Evolutionary conservation across 92 coral and sea anemone species (phyloP).

Genomic region (Ricordea florida): DNA sequence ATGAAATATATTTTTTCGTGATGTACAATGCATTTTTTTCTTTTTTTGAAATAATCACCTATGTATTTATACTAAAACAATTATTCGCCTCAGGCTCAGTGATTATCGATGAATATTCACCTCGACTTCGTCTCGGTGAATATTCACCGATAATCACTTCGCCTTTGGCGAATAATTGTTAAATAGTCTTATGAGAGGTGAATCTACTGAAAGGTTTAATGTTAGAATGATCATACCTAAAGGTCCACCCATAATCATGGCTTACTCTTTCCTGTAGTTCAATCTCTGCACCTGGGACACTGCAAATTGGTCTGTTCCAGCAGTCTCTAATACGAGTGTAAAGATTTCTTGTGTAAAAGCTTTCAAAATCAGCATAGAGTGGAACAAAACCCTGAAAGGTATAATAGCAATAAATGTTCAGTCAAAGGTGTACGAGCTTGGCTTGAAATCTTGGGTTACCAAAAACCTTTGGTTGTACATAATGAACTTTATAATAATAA

Average conservation of each 20-base stretch:
- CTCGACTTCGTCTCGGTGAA: no score
- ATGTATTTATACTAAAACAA: no score
- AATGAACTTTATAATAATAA: no score
- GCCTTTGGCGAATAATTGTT: no score
- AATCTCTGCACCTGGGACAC: conserved; percentile 92
- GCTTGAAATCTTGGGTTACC: no score
- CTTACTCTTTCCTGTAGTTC: conserved; percentile 77
- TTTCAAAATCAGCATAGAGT: conserved; percentile 95
- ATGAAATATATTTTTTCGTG: no score
- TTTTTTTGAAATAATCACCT: no score
- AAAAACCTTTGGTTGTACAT: no score
- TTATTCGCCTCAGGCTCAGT: no score
- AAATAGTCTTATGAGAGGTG: background rate
- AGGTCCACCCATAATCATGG: conserved; percentile 90
- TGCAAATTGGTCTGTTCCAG: conserved; percentile 90
- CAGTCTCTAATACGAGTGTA: conserved; percentile 89
- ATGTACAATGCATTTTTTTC: no score
- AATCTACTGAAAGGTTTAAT: background rate
- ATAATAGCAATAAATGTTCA: background rate
- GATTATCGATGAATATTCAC: no score
- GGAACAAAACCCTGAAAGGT: conserved; percentile 95
- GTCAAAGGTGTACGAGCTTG: background rate
- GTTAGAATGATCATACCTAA: conserved; percentile 44
- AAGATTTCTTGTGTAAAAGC: conserved; percentile 91
- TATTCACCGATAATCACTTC: no score